Base-by-base conservation (phyloP, 2,797 vertebrate genomes). In the Rhinichthys osculus region DNA sequence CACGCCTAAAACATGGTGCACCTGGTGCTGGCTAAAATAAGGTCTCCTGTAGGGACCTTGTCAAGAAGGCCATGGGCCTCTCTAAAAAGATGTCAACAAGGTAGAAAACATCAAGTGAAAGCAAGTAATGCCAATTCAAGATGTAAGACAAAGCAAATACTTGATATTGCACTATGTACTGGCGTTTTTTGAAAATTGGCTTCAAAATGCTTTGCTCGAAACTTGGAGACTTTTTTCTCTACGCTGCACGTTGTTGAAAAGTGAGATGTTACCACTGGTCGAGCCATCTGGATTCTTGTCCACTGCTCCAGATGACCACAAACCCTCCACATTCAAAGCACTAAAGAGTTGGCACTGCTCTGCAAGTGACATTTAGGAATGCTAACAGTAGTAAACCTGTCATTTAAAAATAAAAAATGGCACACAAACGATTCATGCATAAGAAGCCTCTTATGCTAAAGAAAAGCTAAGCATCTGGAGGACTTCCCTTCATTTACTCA, bases 11-110 rank as follows among this genome's bases (percentile, higher is more conserved):
- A 94, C 93, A 92, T 84, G 71, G 90, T 94, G 94, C 94, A 95
- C 94, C 94, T 95, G 94, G 93, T 91, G 92, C 89, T 84, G 91
- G 91, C 93, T 92, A 93, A 95, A 95, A 94, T 94, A 95, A 93
- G 90, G 90, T 92, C 89, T 90, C 84, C 40, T 62, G 89, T 50
- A 64, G 87, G 89, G 73, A 80, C 83, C 90, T 83, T 90, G 86
- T 90, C 62, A 85, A 62, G 66, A 72, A 62, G 67, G 23, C 66
- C 8, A 70, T 17, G 59, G 38, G 13, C 40, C 19, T 47, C 64
- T 67, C 47, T n/a, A n/a, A 73, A 83, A 50, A 27, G 62, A 67
- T 67, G 38, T 74, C 40, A 83, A 77, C 27, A 77, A 77, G 16
- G n/a, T n/a, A 47, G 7, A 74, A 74, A 64, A 35, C 38, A 79